Percentiles rank a stretch among this genome's conserved stretches.
phyloP scores from a whole-genome alignment of 2,888 invertebrate genomes.

The Mythimna lalbum region DNA sequence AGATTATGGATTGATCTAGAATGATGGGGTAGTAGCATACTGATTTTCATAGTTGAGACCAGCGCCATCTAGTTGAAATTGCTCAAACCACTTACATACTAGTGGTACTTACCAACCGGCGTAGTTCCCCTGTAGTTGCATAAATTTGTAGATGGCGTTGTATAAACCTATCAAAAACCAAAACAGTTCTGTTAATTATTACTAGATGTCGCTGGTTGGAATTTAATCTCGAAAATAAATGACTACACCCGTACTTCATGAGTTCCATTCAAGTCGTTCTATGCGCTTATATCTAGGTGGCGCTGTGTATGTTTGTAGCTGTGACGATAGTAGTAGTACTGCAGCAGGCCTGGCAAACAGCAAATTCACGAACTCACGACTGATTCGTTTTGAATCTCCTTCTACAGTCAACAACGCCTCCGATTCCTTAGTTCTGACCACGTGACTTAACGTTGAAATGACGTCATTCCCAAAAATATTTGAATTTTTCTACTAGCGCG shows the following conservation, averaged over 20 bases:
- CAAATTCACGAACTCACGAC: too few relatives aligned
- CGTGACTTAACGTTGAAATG: too few relatives aligned
- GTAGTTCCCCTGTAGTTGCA: background rate
- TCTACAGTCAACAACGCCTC: too few relatives aligned
- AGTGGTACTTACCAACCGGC: background rate
- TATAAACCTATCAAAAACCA: background rate
- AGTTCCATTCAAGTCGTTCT: background rate
- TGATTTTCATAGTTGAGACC: background rate
- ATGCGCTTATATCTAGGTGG: background rate
- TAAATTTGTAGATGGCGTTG: conserved; percentile 16
- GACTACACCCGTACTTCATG: background rate
- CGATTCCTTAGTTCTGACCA: too few relatives aligned
- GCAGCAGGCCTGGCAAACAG: too few relatives aligned
- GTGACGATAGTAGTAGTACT: background rate
- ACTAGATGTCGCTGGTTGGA: conserved; percentile 6
- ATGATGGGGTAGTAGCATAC: background rate
- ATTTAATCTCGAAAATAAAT: background rate
- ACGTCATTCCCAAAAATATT: too few relatives aligned
- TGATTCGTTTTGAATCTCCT: too few relatives aligned
- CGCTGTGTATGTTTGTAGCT: background rate
- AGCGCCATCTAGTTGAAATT: conserved; percentile 28
- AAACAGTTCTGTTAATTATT: background rate
- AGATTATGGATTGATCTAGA: too few relatives aligned
- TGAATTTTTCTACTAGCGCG: too few relatives aligned
- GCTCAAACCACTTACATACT: background rate